Evolutionary conservation across 2,113 vertebrate species (phyloP).

Genomic region (Tachycineta bicolor): DNA sequence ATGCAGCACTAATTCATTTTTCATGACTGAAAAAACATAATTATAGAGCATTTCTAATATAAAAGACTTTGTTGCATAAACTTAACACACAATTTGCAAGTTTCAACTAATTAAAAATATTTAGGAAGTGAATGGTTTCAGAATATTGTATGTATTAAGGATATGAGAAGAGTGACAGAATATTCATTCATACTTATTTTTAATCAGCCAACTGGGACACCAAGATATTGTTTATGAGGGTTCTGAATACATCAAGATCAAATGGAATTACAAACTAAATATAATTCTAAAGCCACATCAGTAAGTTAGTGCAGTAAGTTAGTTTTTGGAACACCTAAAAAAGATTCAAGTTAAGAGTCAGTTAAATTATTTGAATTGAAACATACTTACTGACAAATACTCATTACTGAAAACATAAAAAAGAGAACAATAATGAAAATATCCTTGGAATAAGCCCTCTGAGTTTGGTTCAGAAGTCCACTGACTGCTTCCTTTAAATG

Average conservation of each 20-base stretch:
- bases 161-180: conserved; percentile 31
- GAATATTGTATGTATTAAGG: conserved; percentile 57
- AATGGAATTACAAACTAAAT: neutral
- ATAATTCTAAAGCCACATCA: neutral
- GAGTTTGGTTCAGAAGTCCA: neutral
- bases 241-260: neutral
- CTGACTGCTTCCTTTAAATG: neutral
- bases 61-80: conserved; percentile 67
- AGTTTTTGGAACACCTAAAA: neutral
- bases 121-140: conserved; percentile 60
- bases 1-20: conserved; percentile 78
- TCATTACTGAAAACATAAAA: neutral
- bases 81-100: conserved; percentile 67
- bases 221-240: neutral
- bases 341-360: neutral
- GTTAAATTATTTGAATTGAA: neutral
- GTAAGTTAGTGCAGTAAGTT: neutral
- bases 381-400: neutral
- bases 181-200: conserved; percentile 49
- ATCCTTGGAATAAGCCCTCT: neutral
- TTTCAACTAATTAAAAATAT: conserved; percentile 70
- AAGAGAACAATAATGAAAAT: neutral
- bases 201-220: conserved; percentile 4
- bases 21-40: conserved; percentile 72
- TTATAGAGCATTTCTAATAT: conserved; percentile 73